A percentile compares a stretch with the other conserved stretches of the same genome.
Conservation (phyloP, 2,888 invertebrate genomes). For the Phortica okadai region DNA sequence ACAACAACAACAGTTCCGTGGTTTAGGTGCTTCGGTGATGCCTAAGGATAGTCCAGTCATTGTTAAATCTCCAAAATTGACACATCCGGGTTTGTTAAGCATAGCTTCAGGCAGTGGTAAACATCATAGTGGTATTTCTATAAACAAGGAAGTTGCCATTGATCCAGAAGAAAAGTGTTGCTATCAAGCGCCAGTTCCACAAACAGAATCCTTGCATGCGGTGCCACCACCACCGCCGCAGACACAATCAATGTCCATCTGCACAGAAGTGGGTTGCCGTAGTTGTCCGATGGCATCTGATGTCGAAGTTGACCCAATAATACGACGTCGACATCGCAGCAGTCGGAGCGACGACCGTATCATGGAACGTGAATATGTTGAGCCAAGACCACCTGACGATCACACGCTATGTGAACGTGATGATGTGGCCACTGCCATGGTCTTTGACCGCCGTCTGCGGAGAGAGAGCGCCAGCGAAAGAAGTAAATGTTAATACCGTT, state of each 20-base stretch:
- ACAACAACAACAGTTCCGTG: slow-evolving; percentile 66
- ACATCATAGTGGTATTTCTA: slow-evolving; percentile 66
- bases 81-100: slow-evolving; percentile 59
- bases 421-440: slow-evolving; percentile 51
- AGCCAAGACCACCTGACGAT: slow-evolving; percentile 50
- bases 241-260: slow-evolving; percentile 57
- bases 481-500: slow-evolving; percentile 39
- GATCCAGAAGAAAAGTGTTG: slow-evolving; percentile 74
- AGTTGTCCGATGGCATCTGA: slow-evolving; percentile 59
- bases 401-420: slow-evolving; percentile 57
- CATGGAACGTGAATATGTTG: slow-evolving; percentile 56
- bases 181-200: slow-evolving; percentile 55
- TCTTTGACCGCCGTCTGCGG: slow-evolving; percentile 58
- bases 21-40: slow-evolving; percentile 72
- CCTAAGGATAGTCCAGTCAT: slow-evolving; percentile 76
- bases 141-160: slow-evolving; percentile 76
- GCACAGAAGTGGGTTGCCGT: slow-evolving; percentile 65
- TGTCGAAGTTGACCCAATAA: slow-evolving; percentile 20
- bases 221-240: slow-evolving; percentile 43
- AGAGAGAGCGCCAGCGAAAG: slow-evolving; percentile 58
- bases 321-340: slow-evolving; percentile 8
- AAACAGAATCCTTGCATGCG: slow-evolving; percentile 35
- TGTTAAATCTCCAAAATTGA: slow-evolving; percentile 72
- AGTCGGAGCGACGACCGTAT: slow-evolving; percentile 28
- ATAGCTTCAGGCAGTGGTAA: slow-evolving; percentile 58